These are phyloP conservation scores for Rachycentron canadum DNA, from an alignment of 2,797 vertebrate species.

Conservation along the genomic window DNA sequence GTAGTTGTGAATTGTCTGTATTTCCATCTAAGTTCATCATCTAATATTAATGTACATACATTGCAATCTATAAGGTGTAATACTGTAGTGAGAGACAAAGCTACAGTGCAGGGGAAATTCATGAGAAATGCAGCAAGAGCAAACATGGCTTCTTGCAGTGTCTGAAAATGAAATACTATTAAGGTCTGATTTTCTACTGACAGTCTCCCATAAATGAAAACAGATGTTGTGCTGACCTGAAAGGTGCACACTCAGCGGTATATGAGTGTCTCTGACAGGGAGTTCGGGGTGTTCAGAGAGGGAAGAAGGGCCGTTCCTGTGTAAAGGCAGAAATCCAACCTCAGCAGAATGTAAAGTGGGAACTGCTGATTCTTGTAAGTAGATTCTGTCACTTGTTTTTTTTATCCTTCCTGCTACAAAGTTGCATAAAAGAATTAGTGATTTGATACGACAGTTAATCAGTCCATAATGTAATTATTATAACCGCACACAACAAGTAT, in stretches of 20 bases:
- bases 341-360: constrained; percentile 64
- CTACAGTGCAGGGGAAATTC: not conserved
- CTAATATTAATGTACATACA: not conserved
- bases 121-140: not conserved
- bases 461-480: not conserved
- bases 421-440: not conserved
- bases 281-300: constrained; percentile 25
- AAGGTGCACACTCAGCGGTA: constrained; percentile 56
- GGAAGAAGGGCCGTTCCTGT: constrained; percentile 29
- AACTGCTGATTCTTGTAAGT: constrained; percentile 15
- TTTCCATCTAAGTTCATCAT: not conserved
- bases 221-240: constrained; percentile 44
- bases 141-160: not conserved
- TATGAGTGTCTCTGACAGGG: constrained; percentile 26
- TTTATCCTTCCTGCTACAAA: not conserved
- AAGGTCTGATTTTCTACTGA: constrained; percentile 28
- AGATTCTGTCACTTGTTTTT: not conserved
- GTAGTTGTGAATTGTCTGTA: not conserved
- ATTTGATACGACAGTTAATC: not conserved
- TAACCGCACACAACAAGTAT: not conserved
- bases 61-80: not conserved
- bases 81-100: not conserved
- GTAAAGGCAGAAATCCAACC: constrained; percentile 44
- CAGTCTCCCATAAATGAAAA: constrained; percentile 58
- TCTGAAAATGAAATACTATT: not conserved